A percentile compares a stretch with the other conserved stretches of the same genome.
These are phyloP conservation scores for Drosophila ochracea DNA, from an alignment of 2,888 invertebrate species.

Conservation along the genomic window DNA sequence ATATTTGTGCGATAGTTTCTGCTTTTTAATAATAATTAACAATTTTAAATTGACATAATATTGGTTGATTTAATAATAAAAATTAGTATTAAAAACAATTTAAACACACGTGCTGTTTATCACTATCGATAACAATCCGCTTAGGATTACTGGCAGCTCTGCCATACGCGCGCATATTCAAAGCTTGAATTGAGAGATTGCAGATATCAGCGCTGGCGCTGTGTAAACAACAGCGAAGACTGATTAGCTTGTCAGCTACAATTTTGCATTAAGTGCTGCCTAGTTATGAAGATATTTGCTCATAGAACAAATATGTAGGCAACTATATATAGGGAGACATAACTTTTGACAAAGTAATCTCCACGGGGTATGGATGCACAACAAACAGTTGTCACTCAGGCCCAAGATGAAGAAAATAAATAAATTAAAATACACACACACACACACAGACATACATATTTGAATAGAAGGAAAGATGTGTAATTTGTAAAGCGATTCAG, in stretches of 20 bases:
- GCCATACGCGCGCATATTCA: conserved; percentile 32
- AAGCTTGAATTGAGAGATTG: conserved; percentile 10
- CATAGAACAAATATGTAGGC: conserved; percentile 34
- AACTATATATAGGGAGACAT: conserved; percentile 23
- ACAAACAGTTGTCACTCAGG: conserved; percentile 41
- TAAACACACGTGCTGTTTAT: neutral
- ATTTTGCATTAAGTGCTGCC: conserved; percentile 19
- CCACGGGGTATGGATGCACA: conserved; percentile 45
- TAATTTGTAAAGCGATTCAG: conserved; percentile 46
- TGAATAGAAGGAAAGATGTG: conserved; percentile 10
- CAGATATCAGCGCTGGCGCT: conserved; percentile 15
- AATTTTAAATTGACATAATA: neutral
- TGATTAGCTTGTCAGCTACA: conserved; percentile 30
- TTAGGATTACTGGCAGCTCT: neutral
- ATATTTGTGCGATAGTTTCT: conserved; percentile 15
- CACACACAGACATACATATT: conserved; percentile 7
- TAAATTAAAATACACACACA: conserved; percentile 65
- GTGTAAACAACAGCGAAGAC: conserved; percentile 27
- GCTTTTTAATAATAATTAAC: neutral
- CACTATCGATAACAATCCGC: conserved; percentile 10
- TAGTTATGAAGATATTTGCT: conserved; percentile 38
- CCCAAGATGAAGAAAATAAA: conserved; percentile 56
- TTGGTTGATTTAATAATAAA: neutral
- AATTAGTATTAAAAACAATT: too few species aligned
- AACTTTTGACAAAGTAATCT: conserved; percentile 60